Evolutionary conservation across 2,888 invertebrate species (phyloP), one percentile per base, ranked within the genome.

Genomic region (Colletes collaris): DNA sequence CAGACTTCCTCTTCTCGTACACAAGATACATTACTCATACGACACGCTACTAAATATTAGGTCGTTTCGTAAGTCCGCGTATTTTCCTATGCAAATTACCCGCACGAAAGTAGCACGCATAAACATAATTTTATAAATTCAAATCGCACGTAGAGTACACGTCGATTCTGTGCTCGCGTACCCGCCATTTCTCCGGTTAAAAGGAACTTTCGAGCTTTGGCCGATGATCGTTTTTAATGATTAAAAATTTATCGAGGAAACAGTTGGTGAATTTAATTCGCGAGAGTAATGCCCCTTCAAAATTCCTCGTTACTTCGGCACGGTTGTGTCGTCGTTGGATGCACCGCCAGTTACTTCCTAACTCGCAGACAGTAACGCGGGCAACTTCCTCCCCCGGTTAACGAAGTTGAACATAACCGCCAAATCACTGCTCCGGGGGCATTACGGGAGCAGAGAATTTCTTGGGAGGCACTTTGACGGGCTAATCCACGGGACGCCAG

Each of bases 391-490:
- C 19, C 19, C 19, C 44, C 27, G 63, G 50, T 60, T 19, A 69
- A 73, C 79, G 75, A 82, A 76, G 75, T 80, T 72, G 68, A 70
- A 58, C 68, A 27, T 73, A 76, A 76, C 55, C 76, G 56, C 68
- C 27, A 53, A 72, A 71, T 78, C 64, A 11, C 52, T 76, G 74
- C 66, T 53, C 55, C 66, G 52, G 59, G 62, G 56, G 46, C 52
- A 56, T 65, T 37, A 37, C 53, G 35, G 27, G 53, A 44, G 55
- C 46, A 63, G 67, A 76, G 68, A 62, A 79, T 85, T 85, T 83
- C 81, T 78, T 69, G 69, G 76, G 62, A 35, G 73, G 69, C 76
- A 76, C 78, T 76, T 74, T 81, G 80, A 76, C 71, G 72, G 74
- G 73, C 73, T 85, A 83, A 85, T 83, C 68, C 78, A 50, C 66